These are phyloP conservation scores for Tenthredo distinguenda DNA, from an alignment of 2,888 invertebrate genomes.

Conservation along the genomic window DNA sequence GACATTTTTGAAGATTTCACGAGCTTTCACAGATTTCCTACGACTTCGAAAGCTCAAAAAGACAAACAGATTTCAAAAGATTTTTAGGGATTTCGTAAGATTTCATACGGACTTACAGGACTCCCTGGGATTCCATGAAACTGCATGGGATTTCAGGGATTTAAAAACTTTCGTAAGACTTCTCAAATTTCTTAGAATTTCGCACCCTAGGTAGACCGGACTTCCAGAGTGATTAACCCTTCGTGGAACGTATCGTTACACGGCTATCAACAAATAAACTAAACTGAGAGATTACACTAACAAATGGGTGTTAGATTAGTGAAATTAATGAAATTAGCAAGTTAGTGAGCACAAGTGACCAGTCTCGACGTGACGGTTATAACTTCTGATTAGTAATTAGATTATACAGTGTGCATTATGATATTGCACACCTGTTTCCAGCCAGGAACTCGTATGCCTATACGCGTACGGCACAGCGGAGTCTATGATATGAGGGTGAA, in stretches of 20 bases:
- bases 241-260: not conserved
- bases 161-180: not conserved
- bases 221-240: not conserved
- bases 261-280: not conserved
- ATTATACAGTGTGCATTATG: conserved; percentile 55
- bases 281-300: not conserved
- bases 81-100: not conserved
- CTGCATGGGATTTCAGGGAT: not conserved
- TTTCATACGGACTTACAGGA: not conserved
- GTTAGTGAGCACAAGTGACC: conserved; percentile 42
- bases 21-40: not conserved
- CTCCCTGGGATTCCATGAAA: not conserved
- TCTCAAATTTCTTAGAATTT: not conserved
- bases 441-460: not conserved
- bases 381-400: conserved; percentile 59
- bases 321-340: conserved; percentile 49
- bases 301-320: not conserved
- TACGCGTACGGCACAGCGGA: not conserved
- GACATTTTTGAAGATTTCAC: not conserved
- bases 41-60: not conserved
- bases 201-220: not conserved
- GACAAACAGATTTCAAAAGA: not conserved
- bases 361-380: conserved; percentile 46
- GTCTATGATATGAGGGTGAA: not conserved
- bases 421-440: conserved; percentile 58